Base-by-base conservation (phyloP, 2,797 vertebrate species). In the Remorina albescens region DNA sequence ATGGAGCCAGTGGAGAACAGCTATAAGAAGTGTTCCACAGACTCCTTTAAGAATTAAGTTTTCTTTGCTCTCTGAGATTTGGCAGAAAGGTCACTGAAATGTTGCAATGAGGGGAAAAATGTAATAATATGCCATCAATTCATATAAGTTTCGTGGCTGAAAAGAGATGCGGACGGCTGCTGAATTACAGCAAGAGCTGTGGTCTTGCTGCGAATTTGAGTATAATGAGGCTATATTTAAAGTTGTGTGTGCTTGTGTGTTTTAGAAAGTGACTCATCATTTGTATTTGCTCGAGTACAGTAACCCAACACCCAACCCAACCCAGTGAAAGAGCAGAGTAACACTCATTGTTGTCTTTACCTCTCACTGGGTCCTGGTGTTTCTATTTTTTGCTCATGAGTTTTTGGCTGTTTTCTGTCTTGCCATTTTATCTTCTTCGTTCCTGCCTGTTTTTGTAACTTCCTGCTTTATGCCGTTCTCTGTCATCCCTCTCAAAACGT, bases 261-360 rank as follows among this genome's bases (percentile, higher is more conserved):
- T 82, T 78, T 70, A 77, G 80, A 86, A 80, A 82, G 76, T 88
- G 87, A 90, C 83, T 88, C 86, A 89, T 86, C 75, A 74, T 87
- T 81, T 89, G 84, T 86, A 68, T 88, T 88, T 85, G 78, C 80
- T 71, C 71, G 60, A 26, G 16, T 58, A 68, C 58, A 74, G 83
- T 76, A 90, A 86, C 82, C 75, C 58, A 81, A 87, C 74, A 86
- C 84, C 67, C 37, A 64, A 26, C 76, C 72, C 79, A 67, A 28
- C 67, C 75, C 74, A 64, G 75, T 25, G 39, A 66, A 73, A 47
- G 61, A 65, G 67, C 53, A 64, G 55, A 76, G 78, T 72, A 57
- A 67, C 80, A 67, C 70, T 74, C 18, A 30, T 67, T 72, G 57
- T 74, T 73, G 54, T 44, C 67, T 54, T 36, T 37, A 6, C 16